Percentiles rank a stretch among this genome's conserved stretches.
Conservation (phyloP, 2,113 vertebrate species). For the Pimephales promelas region DNA sequence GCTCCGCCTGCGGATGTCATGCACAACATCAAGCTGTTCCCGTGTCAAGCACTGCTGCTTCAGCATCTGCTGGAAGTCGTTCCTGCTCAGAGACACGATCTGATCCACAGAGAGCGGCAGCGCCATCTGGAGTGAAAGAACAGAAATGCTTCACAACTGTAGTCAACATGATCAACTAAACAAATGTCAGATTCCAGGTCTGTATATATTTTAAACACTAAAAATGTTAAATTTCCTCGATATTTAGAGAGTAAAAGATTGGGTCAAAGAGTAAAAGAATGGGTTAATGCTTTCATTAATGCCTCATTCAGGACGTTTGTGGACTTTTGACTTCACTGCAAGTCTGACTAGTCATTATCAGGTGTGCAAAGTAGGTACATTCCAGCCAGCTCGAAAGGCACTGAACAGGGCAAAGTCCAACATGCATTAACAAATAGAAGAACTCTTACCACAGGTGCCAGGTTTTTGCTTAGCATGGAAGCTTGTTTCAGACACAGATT, state of each 20-base stretch:
- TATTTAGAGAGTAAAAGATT: neutral
- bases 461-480: neutral
- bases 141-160: no score
- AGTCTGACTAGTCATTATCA: constrained; percentile 8
- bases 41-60: constrained; percentile 86
- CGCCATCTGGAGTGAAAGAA: constrained; percentile 78
- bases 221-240: neutral
- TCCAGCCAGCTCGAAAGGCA: neutral
- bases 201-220: neutral
- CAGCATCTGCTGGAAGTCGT: constrained; percentile 93
- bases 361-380: neutral
- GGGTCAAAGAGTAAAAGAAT: neutral
- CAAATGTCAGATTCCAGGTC: neutral
- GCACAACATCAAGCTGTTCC: constrained; percentile 91
- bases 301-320: neutral
- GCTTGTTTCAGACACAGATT: no score
- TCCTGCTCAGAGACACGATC: constrained; percentile 87
- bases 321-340: constrained; percentile 24
- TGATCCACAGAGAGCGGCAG: constrained; percentile 88
- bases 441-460: neutral
- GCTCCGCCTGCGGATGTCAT: constrained; percentile 90
- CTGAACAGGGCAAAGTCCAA: neutral
- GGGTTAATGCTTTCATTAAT: neutral
- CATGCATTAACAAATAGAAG: neutral
- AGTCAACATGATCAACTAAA: neutral